These are phyloP conservation scores for Galeopsomyia nigrocyanea DNA, from an alignment of 2,888 invertebrate genomes.

Conservation along the genomic window DNA sequence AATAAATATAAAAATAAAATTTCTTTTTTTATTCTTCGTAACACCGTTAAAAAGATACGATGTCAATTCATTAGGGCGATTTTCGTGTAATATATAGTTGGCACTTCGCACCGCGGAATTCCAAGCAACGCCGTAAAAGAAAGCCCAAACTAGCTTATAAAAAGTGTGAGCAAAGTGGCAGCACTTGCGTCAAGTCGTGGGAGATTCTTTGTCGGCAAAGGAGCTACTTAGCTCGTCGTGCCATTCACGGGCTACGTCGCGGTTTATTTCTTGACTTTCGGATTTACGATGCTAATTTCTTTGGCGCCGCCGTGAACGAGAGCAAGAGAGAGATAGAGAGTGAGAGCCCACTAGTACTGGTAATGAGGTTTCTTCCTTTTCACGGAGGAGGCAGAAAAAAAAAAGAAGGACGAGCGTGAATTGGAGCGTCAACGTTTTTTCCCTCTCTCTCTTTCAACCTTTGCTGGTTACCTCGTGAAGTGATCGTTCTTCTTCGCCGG, in stretches of 20 bases:
- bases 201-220: conserved; percentile 18
- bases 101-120: too few relatives aligned
- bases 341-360: conserved; percentile 17
- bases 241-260: conserved; percentile 30
- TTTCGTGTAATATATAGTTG: too few relatives aligned
- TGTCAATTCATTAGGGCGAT: too few relatives aligned
- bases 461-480: neutral
- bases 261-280: conserved; percentile 46
- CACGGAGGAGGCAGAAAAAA: neutral
- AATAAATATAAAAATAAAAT: too few relatives aligned
- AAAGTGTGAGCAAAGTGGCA: neutral
- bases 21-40: too few relatives aligned
- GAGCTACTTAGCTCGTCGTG: conserved; percentile 33
- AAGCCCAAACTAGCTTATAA: too few relatives aligned
- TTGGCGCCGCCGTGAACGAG: conserved; percentile 14
- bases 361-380: conserved; percentile 45
- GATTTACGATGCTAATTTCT: conserved; percentile 47
- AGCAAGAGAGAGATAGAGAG: neutral
- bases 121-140: too few relatives aligned
- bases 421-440: conserved; percentile 25
- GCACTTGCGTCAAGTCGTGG: neutral
- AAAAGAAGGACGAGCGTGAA: conserved; percentile 41
- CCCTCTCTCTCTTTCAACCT: neutral
- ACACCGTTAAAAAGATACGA: too few relatives aligned
- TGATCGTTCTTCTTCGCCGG: neutral